Percentiles rank a stretch among this genome's conserved stretches.
These are phyloP conservation scores for Eunapius fragilis DNA, from an alignment of 37 sponge, comb jelly and placozoan genomes.

Conservation along the genomic window DNA sequence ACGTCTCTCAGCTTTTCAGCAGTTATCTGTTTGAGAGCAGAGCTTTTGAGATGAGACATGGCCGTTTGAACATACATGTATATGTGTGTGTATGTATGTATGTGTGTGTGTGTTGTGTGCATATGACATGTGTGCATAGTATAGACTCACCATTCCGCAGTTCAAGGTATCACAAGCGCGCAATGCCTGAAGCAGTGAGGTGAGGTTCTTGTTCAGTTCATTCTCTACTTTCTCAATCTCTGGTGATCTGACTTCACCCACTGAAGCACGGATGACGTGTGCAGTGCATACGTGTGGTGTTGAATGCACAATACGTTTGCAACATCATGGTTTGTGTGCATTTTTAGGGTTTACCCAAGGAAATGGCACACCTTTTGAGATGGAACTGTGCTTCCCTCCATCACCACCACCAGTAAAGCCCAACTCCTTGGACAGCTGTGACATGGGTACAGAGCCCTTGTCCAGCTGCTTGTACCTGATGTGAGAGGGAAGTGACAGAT, in stretches of 20 bases:
- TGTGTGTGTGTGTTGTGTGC: no score
- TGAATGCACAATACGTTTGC: neutral
- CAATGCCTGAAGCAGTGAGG: neutral
- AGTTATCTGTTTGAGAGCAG: constrained; percentile 11
- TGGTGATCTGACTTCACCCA: neutral
- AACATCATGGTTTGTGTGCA: neutral
- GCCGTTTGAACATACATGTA: no score
- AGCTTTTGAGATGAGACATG: no score
- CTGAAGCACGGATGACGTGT: neutral
- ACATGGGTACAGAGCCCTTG: neutral
- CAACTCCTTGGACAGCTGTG: neutral
- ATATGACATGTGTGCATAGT: neutral
- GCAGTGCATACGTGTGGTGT: no score
- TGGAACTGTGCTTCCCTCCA: neutral
- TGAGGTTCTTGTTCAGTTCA: neutral
- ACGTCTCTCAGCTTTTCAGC: constrained; percentile 23
- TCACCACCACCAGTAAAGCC: neutral
- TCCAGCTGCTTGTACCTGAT: neutral
- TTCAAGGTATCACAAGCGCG: neutral
- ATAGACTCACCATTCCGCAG: neutral
- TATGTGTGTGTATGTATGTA: no score
- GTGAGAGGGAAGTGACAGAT: neutral
- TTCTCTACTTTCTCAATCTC: neutral
- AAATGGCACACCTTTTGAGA: neutral
- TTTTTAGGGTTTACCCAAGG: neutral